Evolutionary conservation across 2,113 vertebrate genomes (phyloP).

Genomic region (Toxotes chatareus): DNA sequence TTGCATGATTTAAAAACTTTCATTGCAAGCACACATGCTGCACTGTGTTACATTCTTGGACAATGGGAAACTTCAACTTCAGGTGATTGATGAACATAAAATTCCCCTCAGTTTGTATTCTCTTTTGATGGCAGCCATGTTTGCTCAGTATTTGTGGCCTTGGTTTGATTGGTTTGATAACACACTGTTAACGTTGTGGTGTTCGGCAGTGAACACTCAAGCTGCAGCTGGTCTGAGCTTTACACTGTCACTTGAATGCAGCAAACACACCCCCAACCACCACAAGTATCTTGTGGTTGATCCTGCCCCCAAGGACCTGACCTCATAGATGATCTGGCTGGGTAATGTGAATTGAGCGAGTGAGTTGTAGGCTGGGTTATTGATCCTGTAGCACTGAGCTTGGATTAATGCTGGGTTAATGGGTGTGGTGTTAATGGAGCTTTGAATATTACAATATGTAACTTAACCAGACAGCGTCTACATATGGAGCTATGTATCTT

Average conservation of each 20-base stretch:
- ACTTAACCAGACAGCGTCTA: slow-evolving; percentile 1
- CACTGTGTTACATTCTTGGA: too few species aligned
- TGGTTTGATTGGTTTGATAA: too few species aligned
- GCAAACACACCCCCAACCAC: neutral
- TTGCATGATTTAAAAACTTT: neutral
- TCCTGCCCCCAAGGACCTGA: neutral
- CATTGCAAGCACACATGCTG: too few species aligned
- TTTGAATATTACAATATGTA: slow-evolving; percentile 17
- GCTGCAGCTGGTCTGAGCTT: neutral
- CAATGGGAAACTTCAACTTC: too few species aligned
- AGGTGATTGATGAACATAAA: too few species aligned
- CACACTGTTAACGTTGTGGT: too few species aligned
- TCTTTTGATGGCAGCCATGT: too few species aligned
- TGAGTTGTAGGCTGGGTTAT: slow-evolving; percentile 43
- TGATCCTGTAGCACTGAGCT: slow-evolving; percentile 43
- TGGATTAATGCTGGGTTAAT: slow-evolving; percentile 51
- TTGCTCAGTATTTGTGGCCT: too few species aligned
- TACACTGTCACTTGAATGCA: neutral
- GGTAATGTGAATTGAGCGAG: slow-evolving; percentile 9
- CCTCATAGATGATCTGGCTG: slow-evolving; percentile 23
- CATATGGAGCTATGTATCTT: neutral
- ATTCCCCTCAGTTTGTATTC: too few species aligned
- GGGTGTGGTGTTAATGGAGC: slow-evolving; percentile 36
- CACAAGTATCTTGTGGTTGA: neutral
- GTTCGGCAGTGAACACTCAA: too few species aligned